phyloP scores from a whole-genome alignment of 2,888 invertebrate species.

The Furcula furcula region DNA sequence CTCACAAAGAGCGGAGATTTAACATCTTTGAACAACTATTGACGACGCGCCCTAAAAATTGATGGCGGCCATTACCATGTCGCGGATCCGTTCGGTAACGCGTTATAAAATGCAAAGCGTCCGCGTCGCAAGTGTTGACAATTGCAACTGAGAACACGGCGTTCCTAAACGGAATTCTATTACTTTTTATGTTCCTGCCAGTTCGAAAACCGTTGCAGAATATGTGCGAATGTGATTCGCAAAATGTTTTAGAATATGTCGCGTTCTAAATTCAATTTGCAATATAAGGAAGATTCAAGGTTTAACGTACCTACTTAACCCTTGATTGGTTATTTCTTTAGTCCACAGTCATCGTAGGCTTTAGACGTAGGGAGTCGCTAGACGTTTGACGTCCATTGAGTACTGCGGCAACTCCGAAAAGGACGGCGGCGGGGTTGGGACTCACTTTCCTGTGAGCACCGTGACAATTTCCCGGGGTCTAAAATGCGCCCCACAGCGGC shows the following conservation, averaged over 20 bases:
- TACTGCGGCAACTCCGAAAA: too few relatives aligned
- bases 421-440: too few relatives aligned
- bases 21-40: slow-evolving; percentile 22
- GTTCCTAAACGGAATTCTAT: slow-evolving; percentile 73
- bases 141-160: slow-evolving; percentile 51
- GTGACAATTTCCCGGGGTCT: too few relatives aligned
- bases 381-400: too few relatives aligned
- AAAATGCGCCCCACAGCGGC: too few relatives aligned
- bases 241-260: slow-evolving; percentile 24
- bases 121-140: slow-evolving; percentile 66
- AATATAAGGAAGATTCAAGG: too few relatives aligned
- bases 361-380: too few relatives aligned
- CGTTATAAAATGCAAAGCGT: slow-evolving; percentile 70
- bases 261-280: slow-evolving; percentile 36
- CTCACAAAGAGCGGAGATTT: slow-evolving; percentile 12
- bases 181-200: slow-evolving; percentile 67
- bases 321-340: too few relatives aligned
- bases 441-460: too few relatives aligned
- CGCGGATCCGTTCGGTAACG: slow-evolving; percentile 51
- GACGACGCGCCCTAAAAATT: slow-evolving; percentile 49
- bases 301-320: too few relatives aligned
- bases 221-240: slow-evolving; percentile 37
- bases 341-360: too few relatives aligned
- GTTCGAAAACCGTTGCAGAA: slow-evolving; percentile 55
- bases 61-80: slow-evolving; percentile 61